These are phyloP conservation scores for Drosophila arizonae DNA, from an alignment of 1,140 invertebrate species.

Conservation along the genomic window DNA sequence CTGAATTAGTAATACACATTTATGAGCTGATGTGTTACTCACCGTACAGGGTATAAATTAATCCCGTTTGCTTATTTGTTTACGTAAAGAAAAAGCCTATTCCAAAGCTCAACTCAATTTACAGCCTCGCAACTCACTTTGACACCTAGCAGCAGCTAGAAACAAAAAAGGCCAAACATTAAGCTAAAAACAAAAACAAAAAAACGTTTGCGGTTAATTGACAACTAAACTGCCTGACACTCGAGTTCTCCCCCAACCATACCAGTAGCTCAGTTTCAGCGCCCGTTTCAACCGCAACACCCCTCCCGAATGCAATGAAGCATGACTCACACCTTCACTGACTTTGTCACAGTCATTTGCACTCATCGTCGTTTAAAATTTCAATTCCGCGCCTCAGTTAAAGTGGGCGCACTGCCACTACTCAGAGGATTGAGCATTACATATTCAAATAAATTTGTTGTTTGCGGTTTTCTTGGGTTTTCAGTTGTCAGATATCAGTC, in stretches of 20 bases:
- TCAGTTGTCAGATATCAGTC: slow-evolving; percentile 6
- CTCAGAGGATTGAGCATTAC: neutral
- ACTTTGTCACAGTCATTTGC: slow-evolving; percentile 59
- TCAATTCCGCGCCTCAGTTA: slow-evolving; percentile 53
- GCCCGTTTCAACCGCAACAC: neutral
- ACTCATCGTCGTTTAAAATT: slow-evolving; percentile 29
- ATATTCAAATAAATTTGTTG: slow-evolving; percentile 4
- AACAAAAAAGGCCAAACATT: slow-evolving; percentile 30
- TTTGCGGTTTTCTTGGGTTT: slow-evolving; percentile 22
- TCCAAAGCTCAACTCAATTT: slow-evolving; percentile 19
- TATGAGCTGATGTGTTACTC: neutral
- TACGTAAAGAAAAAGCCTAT: neutral
- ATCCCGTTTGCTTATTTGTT: slow-evolving; percentile 20
- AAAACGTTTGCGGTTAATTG: slow-evolving; percentile 61
- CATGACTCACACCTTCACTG: slow-evolving; percentile 61
- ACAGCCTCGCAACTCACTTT: slow-evolving; percentile 37
- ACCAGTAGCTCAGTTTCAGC: neutral
- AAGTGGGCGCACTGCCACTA: slow-evolving; percentile 27
- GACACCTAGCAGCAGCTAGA: slow-evolving; percentile 9
- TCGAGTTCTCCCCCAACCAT: neutral
- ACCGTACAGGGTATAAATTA: neutral
- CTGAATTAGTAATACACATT: no score
- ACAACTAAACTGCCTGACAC: slow-evolving; percentile 63
- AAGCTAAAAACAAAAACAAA: slow-evolving; percentile 23
- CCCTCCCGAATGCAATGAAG: slow-evolving; percentile 53